phyloP scores from a whole-genome alignment of 2,888 invertebrate genomes.

The Beris chalybata region DNA sequence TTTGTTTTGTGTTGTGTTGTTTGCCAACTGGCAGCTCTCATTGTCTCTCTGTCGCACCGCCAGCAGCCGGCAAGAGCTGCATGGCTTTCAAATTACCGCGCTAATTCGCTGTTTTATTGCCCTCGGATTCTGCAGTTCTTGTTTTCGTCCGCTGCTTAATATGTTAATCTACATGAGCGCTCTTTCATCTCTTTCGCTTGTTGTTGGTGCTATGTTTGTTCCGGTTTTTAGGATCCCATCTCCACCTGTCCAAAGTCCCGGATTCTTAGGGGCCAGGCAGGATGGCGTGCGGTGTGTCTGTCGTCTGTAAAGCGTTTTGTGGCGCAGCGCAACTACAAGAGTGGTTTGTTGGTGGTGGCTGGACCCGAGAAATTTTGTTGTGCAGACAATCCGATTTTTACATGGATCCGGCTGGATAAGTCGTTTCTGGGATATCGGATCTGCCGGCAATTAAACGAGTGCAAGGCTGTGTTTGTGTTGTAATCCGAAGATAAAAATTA shows the following conservation, averaged over 20 bases:
- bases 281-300: neutral
- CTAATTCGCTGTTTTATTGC: constrained; percentile 20
- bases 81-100: no score
- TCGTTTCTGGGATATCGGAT: neutral
- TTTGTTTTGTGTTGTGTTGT: constrained; percentile 14
- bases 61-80: no score
- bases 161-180: constrained; percentile 33
- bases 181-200: constrained; percentile 33
- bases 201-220: neutral
- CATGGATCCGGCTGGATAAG: neutral
- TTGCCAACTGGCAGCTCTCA: neutral
- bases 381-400: neutral
- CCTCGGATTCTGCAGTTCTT: constrained; percentile 11
- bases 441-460: neutral
- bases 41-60: neutral
- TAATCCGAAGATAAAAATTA: constrained; percentile 3
- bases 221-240: neutral
- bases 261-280: neutral
- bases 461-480: no score
- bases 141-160: constrained; percentile 31
- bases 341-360: no score
- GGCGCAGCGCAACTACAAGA: no score
- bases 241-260: neutral
- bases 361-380: neutral
- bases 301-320: neutral